Conservation (phyloP, 2,113 vertebrate species). For the Notechis scutatus region DNA sequence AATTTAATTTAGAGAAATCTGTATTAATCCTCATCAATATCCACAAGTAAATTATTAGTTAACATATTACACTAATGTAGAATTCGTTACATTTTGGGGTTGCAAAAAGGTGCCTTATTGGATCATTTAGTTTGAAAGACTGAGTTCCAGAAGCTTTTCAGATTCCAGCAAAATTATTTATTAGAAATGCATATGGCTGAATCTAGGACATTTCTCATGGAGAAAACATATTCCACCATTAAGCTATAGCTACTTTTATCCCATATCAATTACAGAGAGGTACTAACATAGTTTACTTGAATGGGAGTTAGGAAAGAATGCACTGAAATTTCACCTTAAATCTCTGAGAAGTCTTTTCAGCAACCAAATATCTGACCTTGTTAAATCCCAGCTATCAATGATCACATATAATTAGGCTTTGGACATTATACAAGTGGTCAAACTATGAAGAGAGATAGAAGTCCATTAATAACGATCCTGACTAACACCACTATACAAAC, state of each 20-base stretch:
- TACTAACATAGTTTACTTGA: not conserved
- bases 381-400: not conserved
- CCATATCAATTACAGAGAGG: not conserved
- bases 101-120: not conserved
- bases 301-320: not conserved
- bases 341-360: not conserved
- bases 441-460: not conserved
- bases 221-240: not conserved
- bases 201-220: not conserved
- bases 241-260: not conserved
- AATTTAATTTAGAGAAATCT: not conserved
- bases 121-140: not conserved
- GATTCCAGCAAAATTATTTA: not conserved
- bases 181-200: not conserved
- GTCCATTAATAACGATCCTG: not conserved
- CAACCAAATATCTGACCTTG: not conserved
- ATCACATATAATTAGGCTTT: not conserved
- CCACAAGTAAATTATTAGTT: not conserved
- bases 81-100: not conserved
- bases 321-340: not conserved
- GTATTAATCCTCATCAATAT: not conserved
- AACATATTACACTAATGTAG: not conserved
- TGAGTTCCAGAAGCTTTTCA: not conserved
- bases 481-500: not conserved
- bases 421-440: not conserved